Percentiles rank a stretch among this genome's conserved stretches.
These are phyloP conservation scores for Odocoileus virginianus DNA, from an alignment of 2,113 vertebrate species.

Conservation along the genomic window DNA sequence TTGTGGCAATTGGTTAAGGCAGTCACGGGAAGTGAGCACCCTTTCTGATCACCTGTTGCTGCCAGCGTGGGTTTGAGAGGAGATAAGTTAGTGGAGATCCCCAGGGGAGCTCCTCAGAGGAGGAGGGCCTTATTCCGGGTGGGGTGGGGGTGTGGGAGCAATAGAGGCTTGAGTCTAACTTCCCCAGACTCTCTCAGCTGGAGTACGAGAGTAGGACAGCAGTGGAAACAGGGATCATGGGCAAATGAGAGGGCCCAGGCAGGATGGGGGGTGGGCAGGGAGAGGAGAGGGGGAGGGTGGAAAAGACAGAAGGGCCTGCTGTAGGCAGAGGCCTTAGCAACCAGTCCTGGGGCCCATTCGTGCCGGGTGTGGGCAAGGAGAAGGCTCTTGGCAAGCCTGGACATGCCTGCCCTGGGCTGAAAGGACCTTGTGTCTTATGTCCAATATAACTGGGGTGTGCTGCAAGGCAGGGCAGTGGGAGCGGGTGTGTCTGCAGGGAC, in stretches of 20 bases:
- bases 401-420: neutral
- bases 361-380: neutral
- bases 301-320: neutral
- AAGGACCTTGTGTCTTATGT: neutral
- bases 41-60: neutral
- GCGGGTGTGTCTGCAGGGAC: neutral
- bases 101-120: neutral
- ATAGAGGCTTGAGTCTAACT: neutral
- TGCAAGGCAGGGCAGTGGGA: neutral
- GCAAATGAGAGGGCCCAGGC: neutral
- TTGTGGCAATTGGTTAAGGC: neutral
- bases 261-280: too few species aligned
- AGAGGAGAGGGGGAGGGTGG: neutral
- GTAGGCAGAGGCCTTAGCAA: neutral
- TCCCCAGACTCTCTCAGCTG: neutral
- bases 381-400: neutral
- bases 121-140: neutral
- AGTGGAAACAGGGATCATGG: neutral
- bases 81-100: neutral
- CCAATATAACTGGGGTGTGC: neutral
- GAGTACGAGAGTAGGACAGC: neutral
- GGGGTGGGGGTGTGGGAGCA: accelerated
- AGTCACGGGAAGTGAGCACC: neutral
- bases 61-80: neutral
- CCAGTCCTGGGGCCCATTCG: neutral